These are phyloP conservation scores for Pongo pygmaeus DNA, from an alignment of 2,113 vertebrate genomes.

Conservation along the genomic window DNA sequence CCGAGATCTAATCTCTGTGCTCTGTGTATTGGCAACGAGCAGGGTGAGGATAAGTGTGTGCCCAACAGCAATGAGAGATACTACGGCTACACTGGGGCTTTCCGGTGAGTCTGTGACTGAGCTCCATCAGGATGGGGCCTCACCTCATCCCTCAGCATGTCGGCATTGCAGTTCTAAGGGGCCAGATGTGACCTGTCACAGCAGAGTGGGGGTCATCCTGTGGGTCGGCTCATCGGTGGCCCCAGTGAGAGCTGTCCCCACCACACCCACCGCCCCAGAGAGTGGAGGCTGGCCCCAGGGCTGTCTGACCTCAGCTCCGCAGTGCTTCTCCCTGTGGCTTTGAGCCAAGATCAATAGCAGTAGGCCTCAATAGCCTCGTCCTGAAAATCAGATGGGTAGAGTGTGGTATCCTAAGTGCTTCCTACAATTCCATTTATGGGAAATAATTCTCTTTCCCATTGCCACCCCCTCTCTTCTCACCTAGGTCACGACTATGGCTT, in stretches of 20 bases:
- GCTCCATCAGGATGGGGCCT: background rate
- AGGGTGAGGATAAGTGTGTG: conserved; percentile 82
- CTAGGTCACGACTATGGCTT: background rate
- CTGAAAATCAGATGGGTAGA: background rate
- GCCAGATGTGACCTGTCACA: background rate
- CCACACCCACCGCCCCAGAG: accelerated
- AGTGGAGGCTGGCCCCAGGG: background rate
- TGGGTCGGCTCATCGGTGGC: background rate
- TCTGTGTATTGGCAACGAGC: conserved; percentile 83
- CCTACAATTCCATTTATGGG: background rate
- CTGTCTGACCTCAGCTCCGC: background rate
- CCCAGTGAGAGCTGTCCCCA: background rate
- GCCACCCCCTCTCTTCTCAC: too few relatives aligned
- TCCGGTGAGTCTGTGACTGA: conserved; percentile 83
- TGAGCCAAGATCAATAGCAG: background rate
- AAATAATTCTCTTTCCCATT: background rate
- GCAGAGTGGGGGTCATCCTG: background rate
- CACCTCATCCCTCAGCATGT: background rate
- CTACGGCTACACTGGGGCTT: conserved; percentile 90
- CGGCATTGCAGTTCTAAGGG: background rate
- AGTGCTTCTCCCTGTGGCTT: background rate
- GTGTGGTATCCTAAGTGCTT: background rate
- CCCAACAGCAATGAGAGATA: conserved; percentile 87
- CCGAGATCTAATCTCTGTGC: conserved; percentile 84
- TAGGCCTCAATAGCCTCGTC: accelerated